Evolutionary conservation across 2,113 vertebrate species (phyloP), one percentile per base, ranked within the genome.

Genomic region (Ammodytes marinus): DNA sequence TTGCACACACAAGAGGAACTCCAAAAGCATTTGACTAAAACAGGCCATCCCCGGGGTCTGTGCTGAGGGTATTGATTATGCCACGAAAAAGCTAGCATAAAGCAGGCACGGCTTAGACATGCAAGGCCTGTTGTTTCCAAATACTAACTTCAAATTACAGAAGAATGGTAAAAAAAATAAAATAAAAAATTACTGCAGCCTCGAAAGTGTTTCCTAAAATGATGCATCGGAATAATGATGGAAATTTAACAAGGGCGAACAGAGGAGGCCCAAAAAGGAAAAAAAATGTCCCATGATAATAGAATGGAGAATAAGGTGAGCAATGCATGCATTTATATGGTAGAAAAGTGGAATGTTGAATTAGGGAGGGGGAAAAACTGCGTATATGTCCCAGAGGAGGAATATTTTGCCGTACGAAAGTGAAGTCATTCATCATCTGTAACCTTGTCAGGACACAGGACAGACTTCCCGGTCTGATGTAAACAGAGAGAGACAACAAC

Each of bases 361-460:
- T 71, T 77, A 63, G 49, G 65, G 64, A 57, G 60, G 19, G 58
- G 60, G 45, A 72, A 39, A 35, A 15, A 61, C 69, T 43, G 65
- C 45, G 27, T 27, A 54, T 50, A 17, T 70, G 75, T 79, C 84
- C 78, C 59, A 35, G 42, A 87, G 82, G 71, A 74, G 66, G 57
- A 78, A 80, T 47, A 27, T 9, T 0, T 39, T 27, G 27, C 10
- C 2, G 0, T 8, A 55, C 8, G 7, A 69, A 77, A 87, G 77
- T 61, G 66, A 80, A 83, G 73, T 74, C 55, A 5, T 87, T 83
- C 77, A 84, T 87, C 83, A 82, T 86, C 49, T 59, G 49, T 69
- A 84, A 89, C 79, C 86, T 90, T 83, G 73, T 37, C 63, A 59
- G 52, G 73, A 84, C 79, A 73, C 57, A 19, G 59, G 81, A 71